Conservation (phyloP, 2,888 invertebrate species). For the Metopia argyrocephala region DNA sequence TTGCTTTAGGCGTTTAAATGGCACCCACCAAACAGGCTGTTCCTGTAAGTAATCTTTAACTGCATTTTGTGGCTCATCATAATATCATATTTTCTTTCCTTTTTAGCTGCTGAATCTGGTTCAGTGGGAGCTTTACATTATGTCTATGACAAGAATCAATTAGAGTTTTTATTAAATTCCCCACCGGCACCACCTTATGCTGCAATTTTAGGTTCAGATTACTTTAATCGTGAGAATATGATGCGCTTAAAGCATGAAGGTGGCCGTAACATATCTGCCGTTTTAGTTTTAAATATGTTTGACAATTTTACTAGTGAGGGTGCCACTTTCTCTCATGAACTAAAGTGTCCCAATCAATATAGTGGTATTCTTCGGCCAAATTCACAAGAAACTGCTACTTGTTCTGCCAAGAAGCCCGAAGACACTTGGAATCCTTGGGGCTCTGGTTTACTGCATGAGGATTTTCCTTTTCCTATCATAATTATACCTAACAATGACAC, state of each 20-base stretch:
- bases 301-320: slow-evolving; percentile 67
- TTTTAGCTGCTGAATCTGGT: slow-evolving; percentile 81
- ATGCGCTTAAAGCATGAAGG: slow-evolving; percentile 80
- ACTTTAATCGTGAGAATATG: slow-evolving; percentile 82
- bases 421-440: slow-evolving; percentile 89
- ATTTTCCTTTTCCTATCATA: slow-evolving; percentile 94
- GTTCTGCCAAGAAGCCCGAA: slow-evolving; percentile 78
- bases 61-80: not conserved
- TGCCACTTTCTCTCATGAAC: slow-evolving; percentile 82
- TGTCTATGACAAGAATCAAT: slow-evolving; percentile 83
- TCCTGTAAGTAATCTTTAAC: slow-evolving; percentile 85
- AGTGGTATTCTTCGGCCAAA: slow-evolving; percentile 79
- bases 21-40: slow-evolving; percentile 96
- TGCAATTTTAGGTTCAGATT: slow-evolving; percentile 83
- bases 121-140: slow-evolving; percentile 91
- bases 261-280: slow-evolving; percentile 82
- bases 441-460: slow-evolving; percentile 85
- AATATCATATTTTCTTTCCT: not conserved
- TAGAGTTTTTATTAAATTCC: slow-evolving; percentile 85
- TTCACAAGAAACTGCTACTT: slow-evolving; percentile 75
- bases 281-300: slow-evolving; percentile 80
- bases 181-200: slow-evolving; percentile 90
- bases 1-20: slow-evolving; percentile 95
- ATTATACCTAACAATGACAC: slow-evolving; percentile 82
- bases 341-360: slow-evolving; percentile 89